These are phyloP conservation scores for Nothocercus julius DNA, from an alignment of 2,113 vertebrate genomes.

Conservation along the genomic window DNA sequence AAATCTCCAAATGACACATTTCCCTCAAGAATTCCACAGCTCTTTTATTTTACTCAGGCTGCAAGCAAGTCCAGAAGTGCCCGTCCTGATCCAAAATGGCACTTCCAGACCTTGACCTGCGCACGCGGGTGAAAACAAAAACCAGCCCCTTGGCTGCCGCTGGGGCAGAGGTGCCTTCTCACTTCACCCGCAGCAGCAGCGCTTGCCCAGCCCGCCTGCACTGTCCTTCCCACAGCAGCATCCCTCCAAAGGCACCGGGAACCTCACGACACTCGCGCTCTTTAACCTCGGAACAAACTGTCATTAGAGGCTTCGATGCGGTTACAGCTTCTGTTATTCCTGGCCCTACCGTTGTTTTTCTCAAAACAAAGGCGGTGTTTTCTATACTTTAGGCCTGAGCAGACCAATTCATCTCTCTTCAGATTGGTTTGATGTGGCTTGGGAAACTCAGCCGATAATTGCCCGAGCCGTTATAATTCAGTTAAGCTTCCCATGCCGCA, in stretches of 20 bases:
- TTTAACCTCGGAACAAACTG: not conserved
- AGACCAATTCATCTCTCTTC: conserved; percentile 46
- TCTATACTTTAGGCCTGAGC: conserved; percentile 7
- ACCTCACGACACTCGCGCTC: not conserved
- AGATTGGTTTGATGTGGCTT: conserved; percentile 54
- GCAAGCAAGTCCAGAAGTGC: not conserved
- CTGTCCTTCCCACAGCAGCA: not conserved
- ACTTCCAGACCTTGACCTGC: not conserved
- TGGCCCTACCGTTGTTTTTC: not conserved
- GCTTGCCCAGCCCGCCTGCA: accelerated
- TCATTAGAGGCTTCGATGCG: not conserved
- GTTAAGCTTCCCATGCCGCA: not conserved
- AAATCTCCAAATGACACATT: not conserved
- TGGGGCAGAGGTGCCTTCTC: not conserved
- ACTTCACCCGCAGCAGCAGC: not conserved
- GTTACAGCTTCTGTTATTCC: conserved; percentile 47
- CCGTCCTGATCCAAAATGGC: not conserved
- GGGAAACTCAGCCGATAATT: not conserved
- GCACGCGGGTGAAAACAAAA: accelerated
- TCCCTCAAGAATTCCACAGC: not conserved
- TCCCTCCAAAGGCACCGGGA: not conserved
- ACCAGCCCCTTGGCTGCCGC: accelerated
- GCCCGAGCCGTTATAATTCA: not conserved
- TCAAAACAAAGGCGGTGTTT: conserved; percentile 54
- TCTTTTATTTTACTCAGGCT: not conserved